Evolutionary conservation across 2,888 invertebrate genomes (phyloP), one percentile per base, ranked within the genome.

Genomic region (Drosophila prolongata): DNA sequence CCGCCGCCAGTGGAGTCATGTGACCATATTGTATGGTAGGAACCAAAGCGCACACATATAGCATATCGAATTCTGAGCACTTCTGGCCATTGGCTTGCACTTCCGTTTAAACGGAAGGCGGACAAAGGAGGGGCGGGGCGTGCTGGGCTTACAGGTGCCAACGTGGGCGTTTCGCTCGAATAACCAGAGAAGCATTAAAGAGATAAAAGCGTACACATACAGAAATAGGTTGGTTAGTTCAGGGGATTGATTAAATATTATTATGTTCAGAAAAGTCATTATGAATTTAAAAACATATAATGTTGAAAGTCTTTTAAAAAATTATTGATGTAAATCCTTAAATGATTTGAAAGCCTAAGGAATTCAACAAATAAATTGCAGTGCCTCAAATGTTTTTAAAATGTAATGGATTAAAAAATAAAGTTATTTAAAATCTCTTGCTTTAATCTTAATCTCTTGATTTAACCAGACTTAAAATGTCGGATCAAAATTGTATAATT

Each of bases 1-100:
- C 69, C 72, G 30, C 42, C 27, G 42, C 30, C 42, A n/a, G 56
- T 37, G 61, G 49, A 64, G 62, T 64, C 62, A 64, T 60, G 62
- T 64, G 61, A 60, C 62, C 49, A 57, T 47, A 55, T n/a, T 38
- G 30, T 42, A 49, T 54, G 35, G 38, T 13, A 35, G 30, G 14
- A 24, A 27, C 19, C 13, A 13, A 27, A 37, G 43, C 47, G 5
- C 11, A 14, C 61, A 43, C 42, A 6, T 2, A n/a, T 13, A 19
- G 60, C 68, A 75, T 86, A 83, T 80, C 85, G 70, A 79, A 79
- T 81, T 87, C 74, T 79, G 62, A 16, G 69, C 79, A 79, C 79
- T 87, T 87, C 68, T 84, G 81, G 76, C 62, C 87, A 87, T 75
- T 87, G 82, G 87, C 75, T 87, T 67, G 87, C 80, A 83, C 87